Conservation (phyloP, 2,113 vertebrate genomes). For the Apodemus speciosus region DNA sequence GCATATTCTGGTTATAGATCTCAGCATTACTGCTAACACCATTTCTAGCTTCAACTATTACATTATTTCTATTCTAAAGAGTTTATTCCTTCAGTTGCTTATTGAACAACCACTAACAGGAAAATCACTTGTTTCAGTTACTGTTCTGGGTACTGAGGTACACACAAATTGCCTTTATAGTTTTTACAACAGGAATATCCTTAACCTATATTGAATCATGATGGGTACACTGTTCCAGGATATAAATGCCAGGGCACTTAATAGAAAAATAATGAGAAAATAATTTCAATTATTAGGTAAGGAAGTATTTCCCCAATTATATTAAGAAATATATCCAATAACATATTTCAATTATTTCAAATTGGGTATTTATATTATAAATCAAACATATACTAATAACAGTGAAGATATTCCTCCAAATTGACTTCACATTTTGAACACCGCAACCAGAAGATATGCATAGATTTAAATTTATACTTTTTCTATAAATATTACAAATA, state of each 20-base stretch:
- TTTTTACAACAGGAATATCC: slow-evolving; percentile 5
- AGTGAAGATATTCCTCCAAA: background rate
- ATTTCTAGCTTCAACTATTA: background rate
- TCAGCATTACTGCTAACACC: background rate
- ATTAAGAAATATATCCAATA: slow-evolving; percentile 13
- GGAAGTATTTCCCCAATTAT: background rate
- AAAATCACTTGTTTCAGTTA: background rate
- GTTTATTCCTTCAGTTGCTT: slow-evolving; percentile 27
- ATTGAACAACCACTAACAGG: background rate
- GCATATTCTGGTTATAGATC: background rate
- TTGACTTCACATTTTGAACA: slow-evolving; percentile 31
- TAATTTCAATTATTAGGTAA: slow-evolving; percentile 5
- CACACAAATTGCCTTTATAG: background rate
- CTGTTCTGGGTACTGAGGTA: background rate
- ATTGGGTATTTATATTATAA: slow-evolving; percentile 5
- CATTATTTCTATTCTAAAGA: slow-evolving; percentile 28
- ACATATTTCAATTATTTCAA: slow-evolving; percentile 20
- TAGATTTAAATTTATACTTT: slow-evolving; percentile 10
- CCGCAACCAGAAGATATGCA: background rate
- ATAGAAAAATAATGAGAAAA: slow-evolving; percentile 10
- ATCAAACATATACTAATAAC: background rate
- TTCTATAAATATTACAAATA: slow-evolving; percentile 4
- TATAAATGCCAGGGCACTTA: background rate
- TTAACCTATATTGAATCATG: background rate
- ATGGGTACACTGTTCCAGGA: background rate